These are phyloP conservation scores for Leptodactylus fallax DNA, from an alignment of 2,797 vertebrate genomes.

Conservation along the genomic window DNA sequence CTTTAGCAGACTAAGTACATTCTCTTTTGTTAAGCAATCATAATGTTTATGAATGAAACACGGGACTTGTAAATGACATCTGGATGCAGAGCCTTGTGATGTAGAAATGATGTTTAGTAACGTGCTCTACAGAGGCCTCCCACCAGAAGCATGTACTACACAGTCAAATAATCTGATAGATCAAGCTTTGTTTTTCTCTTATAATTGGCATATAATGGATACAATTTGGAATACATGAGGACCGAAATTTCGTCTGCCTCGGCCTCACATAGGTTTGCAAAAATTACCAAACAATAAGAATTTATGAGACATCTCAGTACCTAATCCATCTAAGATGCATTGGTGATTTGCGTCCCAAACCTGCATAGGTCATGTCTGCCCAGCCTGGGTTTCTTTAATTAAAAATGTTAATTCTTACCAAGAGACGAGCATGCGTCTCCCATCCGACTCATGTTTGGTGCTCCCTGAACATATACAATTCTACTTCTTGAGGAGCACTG, in stretches of 20 bases:
- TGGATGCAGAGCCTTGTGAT: neutral
- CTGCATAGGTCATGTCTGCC: no score
- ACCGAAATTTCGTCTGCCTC: neutral
- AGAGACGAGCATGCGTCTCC: no score
- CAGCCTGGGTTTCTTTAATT: no score
- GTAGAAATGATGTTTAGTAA: neutral
- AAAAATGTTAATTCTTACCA: no score
- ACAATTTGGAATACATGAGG: neutral
- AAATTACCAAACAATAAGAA: neutral
- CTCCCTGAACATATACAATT: no score
- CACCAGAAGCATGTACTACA: neutral
- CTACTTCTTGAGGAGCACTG: no score
- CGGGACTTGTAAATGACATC: constrained; percentile 1
- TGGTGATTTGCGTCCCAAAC: no score
- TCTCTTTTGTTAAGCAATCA: neutral
- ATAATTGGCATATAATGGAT: neutral
- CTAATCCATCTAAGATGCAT: no score
- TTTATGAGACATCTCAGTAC: neutral
- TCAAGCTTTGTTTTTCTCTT: no score
- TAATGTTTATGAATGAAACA: neutral
- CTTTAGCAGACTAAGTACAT: neutral
- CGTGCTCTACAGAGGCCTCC: neutral
- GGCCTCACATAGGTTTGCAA: neutral
- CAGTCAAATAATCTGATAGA: neutral
- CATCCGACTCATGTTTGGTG: no score